Evolutionary conservation across 2,113 vertebrate species (phyloP), one percentile per base, ranked within the genome.

Genomic region (Trematocara macrostoma): DNA sequence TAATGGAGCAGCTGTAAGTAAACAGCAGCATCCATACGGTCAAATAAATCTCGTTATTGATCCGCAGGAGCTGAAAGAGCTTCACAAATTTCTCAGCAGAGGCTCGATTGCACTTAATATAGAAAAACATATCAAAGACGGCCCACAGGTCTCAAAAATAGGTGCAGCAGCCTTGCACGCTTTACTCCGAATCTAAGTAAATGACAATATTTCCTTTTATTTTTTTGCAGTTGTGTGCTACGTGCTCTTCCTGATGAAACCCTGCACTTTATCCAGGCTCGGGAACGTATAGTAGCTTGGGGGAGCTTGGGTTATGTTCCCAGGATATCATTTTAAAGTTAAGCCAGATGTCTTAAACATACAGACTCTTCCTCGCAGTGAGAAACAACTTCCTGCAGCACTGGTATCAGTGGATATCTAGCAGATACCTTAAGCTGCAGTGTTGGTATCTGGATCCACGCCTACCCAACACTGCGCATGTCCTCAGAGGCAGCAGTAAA

Each of bases 31-130:
- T 69, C 4, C n/a, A 69, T 14, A 42, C 7, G 0, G 3, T 2
- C 35, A 69, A 69, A 42, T 26, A 71, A 45, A 16, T 10, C 12
- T 40, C 3, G 0, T 45, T 45, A 45, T 45, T 26, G 40, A 71
- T 45, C 38, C 5, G 8, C 38, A 71, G n/a, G 5, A 71, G 45
- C 67, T 16, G 67, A 71, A 45, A 71, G 38, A 45, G 12, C 38
- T 42, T 71, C n/a, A 23, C n/a, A 71, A 45, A 45, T 45, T 45
- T 0, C 67, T 26, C 20, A 45, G 40, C 20, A 45, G 40, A 71
- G 0, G 18, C 20, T 71, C 8, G n/a, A 3, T 26, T 0, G 3
- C 8, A 42, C 14, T 15, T 2, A 10, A 71, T 16, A 45, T 45
- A 71, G 38, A 9, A 23, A 67, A 42, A 71, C 1, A 1, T 26